These are phyloP conservation scores for Radopholus similis DNA, from an alignment of 1,140 invertebrate genomes.

Conservation along the genomic window DNA sequence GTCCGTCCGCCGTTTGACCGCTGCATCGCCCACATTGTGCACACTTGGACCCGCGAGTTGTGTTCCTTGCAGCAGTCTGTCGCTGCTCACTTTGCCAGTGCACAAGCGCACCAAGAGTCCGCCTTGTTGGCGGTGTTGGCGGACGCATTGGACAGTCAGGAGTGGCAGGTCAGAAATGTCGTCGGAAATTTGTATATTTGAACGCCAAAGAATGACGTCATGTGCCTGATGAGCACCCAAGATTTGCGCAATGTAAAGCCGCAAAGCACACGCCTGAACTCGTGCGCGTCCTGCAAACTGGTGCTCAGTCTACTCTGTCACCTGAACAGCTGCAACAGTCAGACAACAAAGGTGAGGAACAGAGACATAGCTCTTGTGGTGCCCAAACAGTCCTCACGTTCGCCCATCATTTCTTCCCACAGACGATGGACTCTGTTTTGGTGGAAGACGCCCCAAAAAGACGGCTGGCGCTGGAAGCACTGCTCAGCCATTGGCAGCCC, in stretches of 20 bases:
- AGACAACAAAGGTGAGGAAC: neutral
- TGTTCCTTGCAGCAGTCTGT: neutral
- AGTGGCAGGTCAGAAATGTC: conserved; percentile 31
- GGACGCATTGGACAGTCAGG: conserved; percentile 45
- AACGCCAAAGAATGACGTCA: neutral
- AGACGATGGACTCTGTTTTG: neutral
- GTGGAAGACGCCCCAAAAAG: neutral
- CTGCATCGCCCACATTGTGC: too few species aligned
- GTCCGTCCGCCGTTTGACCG: too few species aligned
- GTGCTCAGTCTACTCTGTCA: conserved; percentile 29
- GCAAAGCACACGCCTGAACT: conserved; percentile 28
- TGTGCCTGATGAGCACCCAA: neutral
- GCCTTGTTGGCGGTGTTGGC: conserved; percentile 44
- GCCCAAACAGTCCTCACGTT: too few species aligned
- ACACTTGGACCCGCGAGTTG: too few species aligned
- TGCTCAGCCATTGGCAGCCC: conserved; percentile 56
- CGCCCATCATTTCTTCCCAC: too few species aligned
- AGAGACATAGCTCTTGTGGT: neutral
- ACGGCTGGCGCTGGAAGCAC: conserved; percentile 47
- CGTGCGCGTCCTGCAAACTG: conserved; percentile 50
- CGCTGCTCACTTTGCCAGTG: neutral
- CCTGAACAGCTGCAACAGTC: neutral
- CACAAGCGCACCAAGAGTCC: conserved; percentile 43
- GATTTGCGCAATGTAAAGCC: conserved; percentile 29
- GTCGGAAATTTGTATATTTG: too few species aligned